phyloP scores from a whole-genome alignment of 2,888 invertebrate species.

The Crioceris asparagi region DNA sequence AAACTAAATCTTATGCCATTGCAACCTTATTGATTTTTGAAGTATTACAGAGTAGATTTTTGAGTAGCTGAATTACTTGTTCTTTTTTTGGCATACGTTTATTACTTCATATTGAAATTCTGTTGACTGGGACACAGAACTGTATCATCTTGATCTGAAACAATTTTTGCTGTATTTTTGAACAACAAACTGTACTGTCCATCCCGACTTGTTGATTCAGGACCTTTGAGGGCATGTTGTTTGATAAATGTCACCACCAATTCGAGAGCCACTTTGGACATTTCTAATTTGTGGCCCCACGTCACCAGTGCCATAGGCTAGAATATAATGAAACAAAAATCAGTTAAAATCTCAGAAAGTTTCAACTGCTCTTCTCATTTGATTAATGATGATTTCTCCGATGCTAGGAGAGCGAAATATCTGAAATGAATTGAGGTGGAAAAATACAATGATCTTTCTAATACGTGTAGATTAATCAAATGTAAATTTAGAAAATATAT shows the following conservation, averaged over 20 bases:
- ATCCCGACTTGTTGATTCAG: constrained; percentile 42
- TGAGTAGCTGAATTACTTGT: too few species aligned
- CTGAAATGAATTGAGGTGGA: too few species aligned
- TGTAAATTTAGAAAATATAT: too few species aligned
- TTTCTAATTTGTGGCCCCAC: constrained; percentile 63
- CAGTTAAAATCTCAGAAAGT: neutral
- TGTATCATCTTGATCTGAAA: constrained; percentile 38
- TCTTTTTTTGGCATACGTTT: too few species aligned
- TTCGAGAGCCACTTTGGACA: constrained; percentile 53
- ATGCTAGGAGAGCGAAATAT: too few species aligned
- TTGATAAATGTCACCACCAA: constrained; percentile 52
- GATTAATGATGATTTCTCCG: too few species aligned
- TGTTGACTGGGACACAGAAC: constrained; percentile 35
- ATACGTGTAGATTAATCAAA: too few species aligned
- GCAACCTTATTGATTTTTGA: too few species aligned
- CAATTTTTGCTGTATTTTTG: constrained; percentile 34
- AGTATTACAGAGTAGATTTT: too few species aligned
- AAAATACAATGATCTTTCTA: too few species aligned
- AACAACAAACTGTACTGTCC: constrained; percentile 46
- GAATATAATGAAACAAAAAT: constrained; percentile 29
- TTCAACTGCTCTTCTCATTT: too few species aligned
- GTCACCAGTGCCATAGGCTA: constrained; percentile 64
- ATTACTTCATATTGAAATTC: constrained; percentile 16
- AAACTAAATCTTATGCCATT: too few species aligned
- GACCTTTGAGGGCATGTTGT: constrained; percentile 47